These are phyloP conservation scores for Lordiphosa clarofinis DNA, from an alignment of 1,140 invertebrate species.

Conservation along the genomic window DNA sequence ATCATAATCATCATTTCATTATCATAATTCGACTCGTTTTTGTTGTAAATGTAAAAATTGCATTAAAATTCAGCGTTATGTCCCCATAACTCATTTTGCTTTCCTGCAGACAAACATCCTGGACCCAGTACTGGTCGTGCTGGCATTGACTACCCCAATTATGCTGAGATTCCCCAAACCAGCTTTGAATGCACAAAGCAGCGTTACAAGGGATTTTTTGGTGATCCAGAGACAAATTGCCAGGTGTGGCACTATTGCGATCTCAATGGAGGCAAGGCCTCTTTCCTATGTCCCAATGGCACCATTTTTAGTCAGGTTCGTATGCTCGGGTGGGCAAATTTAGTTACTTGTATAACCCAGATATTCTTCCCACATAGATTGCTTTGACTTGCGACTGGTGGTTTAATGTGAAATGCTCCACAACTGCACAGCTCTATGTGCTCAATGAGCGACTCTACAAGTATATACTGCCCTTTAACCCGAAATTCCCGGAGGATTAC, in stretches of 20 bases:
- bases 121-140: conserved; percentile 86
- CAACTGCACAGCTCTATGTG: conserved; percentile 90
- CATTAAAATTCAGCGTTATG: too few species aligned
- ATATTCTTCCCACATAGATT: conserved; percentile 52
- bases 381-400: conserved; percentile 93
- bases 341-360: too few species aligned
- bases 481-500: conserved; percentile 93
- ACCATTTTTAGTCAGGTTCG: conserved; percentile 92
- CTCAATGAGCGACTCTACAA: conserved; percentile 93
- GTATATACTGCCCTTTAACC: conserved; percentile 90
- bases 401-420: conserved; percentile 92
- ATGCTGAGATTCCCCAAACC: conserved; percentile 88
- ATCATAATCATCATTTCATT: too few species aligned
- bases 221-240: conserved; percentile 91
- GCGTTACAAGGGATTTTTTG: conserved; percentile 94
- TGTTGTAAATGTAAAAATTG: too few species aligned
- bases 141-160: conserved; percentile 90
- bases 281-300: conserved; percentile 94
- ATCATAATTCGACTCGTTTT: too few species aligned
- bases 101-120: conserved; percentile 61
- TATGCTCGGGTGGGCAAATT: too few species aligned
- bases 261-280: conserved; percentile 93
- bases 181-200: conserved; percentile 91
- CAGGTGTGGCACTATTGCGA: conserved; percentile 96
- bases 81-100: background rate